Conservation (phyloP, 2,113 vertebrate genomes). For the Colistium nudipinnis region DNA sequence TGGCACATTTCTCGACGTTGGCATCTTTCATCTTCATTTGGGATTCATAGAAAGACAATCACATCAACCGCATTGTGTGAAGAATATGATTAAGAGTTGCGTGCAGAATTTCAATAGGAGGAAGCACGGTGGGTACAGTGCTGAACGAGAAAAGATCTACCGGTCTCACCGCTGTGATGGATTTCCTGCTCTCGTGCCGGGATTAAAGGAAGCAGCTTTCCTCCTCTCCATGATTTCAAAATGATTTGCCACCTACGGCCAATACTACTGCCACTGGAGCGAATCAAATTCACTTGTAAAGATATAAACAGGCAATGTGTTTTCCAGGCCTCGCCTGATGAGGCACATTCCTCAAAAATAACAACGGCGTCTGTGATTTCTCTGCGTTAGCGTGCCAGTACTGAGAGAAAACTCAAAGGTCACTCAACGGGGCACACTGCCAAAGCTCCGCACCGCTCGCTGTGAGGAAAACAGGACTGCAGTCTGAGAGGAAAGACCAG, state of each 20-base stretch:
- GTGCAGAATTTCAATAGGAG: background rate
- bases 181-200: slow-evolving; percentile 3
- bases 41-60: slow-evolving; percentile 1
- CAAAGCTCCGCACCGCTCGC: slow-evolving; percentile 15
- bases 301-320: background rate
- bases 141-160: background rate
- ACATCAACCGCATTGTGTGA: slow-evolving; percentile 4
- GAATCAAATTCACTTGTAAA: background rate
- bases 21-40: slow-evolving; percentile 16
- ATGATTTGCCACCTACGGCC: background rate
- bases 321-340: background rate
- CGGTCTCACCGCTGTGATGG: background rate
- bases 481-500: slow-evolving; percentile 25
- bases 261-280: background rate
- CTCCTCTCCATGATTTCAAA: slow-evolving; percentile 1
- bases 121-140: background rate
- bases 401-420: slow-evolving; percentile 38
- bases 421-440: slow-evolving; percentile 34
- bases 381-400: background rate
- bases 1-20: background rate
- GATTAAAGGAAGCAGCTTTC: background rate
- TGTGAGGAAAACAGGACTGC: slow-evolving; percentile 52
- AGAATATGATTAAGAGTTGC: slow-evolving; percentile 1
- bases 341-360: slow-evolving; percentile 13
- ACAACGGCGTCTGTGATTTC: background rate